Evolutionary conservation across 1,140 invertebrate species (phyloP), one percentile per base, ranked within the genome.

Genomic region (Zaprionus capensis): DNA sequence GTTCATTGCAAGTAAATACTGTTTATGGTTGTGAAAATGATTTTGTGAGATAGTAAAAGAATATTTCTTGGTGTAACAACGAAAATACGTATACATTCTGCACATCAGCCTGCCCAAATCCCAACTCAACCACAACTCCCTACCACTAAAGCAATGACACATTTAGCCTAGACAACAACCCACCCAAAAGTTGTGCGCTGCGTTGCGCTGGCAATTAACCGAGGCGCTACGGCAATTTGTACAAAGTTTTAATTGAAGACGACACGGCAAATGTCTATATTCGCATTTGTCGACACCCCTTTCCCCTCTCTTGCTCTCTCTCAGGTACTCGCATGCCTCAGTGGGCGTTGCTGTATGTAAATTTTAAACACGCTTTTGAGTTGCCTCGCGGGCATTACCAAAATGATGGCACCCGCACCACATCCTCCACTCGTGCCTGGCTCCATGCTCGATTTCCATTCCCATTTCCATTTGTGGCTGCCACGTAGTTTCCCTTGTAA

Each of bases 181-280:
- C 63, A 15, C 20, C 24, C 53, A 44, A 76, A 72, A 71, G 63
- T 69, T 85, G 71, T 38, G 46, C 26, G 63, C 64, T 49, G 41
- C n/a, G 14, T 41, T 34, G 31, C 38, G 20, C 24, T 65, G 68
- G 69, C 82, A 87, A 87, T 87, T 87, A 83, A 88, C 77, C 78
- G 77, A 77, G 71, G 66, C 80, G 70, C 82, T 72, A 70, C 67
- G 15, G 80, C 84, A 87, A 87, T 81, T 90, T 90, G 85, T 81
- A 76, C 74, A 88, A 88, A 88, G 68, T 88, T 88, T 88, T 90
- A 88, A 88, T 88, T 88, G 84, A 90, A 84, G 81, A 76, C 85
- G 78, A 87, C 83, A 86, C 76, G 80, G 66, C 62, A 76, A 71
- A 71, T 77, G 74, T 75, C 57, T 69, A 76, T 64, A 78, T 67